These are phyloP conservation scores for Dendropsophus ebraccatus DNA, from an alignment of 2,113 vertebrate genomes.

Conservation along the genomic window DNA sequence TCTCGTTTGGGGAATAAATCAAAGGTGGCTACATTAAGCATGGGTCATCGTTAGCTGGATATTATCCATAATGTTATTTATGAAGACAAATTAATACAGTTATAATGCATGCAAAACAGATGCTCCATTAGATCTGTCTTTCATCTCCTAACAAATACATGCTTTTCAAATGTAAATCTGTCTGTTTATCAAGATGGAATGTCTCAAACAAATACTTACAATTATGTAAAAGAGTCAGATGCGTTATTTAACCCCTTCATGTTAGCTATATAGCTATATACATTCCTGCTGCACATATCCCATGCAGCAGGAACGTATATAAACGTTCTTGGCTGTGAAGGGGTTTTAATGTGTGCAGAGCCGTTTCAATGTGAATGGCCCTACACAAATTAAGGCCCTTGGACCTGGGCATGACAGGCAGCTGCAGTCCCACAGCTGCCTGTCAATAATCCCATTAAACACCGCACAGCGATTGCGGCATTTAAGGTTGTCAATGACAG, in stretches of 20 bases:
- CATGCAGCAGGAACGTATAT: no score
- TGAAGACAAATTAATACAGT: constrained; percentile 56
- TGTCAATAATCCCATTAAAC: no score
- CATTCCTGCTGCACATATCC: no score
- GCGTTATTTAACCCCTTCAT: constrained; percentile 17
- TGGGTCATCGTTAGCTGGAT: constrained; percentile 46
- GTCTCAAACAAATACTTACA: constrained; percentile 51
- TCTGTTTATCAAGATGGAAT: constrained; percentile 47
- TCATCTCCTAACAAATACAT: constrained; percentile 51
- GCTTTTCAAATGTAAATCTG: constrained; percentile 58
- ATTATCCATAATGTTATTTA: constrained; percentile 57
- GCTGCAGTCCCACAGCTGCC: no score
- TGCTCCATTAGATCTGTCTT: constrained; percentile 46
- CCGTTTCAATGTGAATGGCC: no score
- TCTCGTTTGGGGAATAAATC: constrained; percentile 48
- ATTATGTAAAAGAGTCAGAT: constrained; percentile 41
- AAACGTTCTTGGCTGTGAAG: no score
- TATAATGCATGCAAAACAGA: constrained; percentile 55
- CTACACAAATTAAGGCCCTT: no score
- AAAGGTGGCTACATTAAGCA: constrained; percentile 50
- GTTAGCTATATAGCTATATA: no score
- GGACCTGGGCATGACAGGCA: no score
- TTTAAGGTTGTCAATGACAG: no score
- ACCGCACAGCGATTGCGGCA: no score
- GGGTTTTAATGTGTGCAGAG: no score